Evolutionary conservation across 2,888 invertebrate genomes (phyloP).

Genomic region (Xestia xanthographa): DNA sequence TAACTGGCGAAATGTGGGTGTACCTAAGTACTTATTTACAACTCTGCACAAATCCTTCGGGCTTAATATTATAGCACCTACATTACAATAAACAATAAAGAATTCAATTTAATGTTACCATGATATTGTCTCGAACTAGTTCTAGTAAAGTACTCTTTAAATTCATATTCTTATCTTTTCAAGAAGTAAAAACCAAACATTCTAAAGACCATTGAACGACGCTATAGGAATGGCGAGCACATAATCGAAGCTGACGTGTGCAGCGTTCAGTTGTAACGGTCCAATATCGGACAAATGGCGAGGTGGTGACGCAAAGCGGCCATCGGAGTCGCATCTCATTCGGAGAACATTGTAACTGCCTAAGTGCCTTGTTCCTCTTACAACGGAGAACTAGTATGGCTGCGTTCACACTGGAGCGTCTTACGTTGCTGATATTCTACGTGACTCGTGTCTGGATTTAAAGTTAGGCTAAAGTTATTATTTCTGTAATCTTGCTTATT

Average conservation of each 20-base stretch:
- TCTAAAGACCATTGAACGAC: constrained; percentile 60
- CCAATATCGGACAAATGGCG: constrained; percentile 79
- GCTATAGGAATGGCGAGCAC: constrained; percentile 57
- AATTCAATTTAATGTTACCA: not conserved
- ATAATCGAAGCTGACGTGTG: constrained; percentile 73
- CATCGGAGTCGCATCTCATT: constrained; percentile 78
- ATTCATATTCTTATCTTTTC: constrained; percentile 19
- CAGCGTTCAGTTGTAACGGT: constrained; percentile 70
- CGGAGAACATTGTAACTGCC: constrained; percentile 74
- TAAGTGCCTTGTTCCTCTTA: constrained; percentile 63
- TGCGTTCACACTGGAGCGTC: constrained; percentile 56
- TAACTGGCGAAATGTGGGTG: not conserved
- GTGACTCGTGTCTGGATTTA: constrained; percentile 6
- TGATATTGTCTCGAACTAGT: not conserved
- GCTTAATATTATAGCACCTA: not conserved
- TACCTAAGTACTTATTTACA: not conserved
- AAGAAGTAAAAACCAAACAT: constrained; percentile 50
- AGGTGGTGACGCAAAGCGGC: constrained; percentile 80
- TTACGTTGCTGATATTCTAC: constrained; percentile 11
- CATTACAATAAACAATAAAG: not conserved
- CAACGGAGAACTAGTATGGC: constrained; percentile 42
- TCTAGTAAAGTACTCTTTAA: constrained; percentile 23
- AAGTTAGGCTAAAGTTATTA: not conserved
- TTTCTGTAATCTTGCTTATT: not conserved
- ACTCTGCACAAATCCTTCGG: not conserved